Conservation (phyloP, 2,113 vertebrate species). For the Ranitomeya imitator region DNA sequence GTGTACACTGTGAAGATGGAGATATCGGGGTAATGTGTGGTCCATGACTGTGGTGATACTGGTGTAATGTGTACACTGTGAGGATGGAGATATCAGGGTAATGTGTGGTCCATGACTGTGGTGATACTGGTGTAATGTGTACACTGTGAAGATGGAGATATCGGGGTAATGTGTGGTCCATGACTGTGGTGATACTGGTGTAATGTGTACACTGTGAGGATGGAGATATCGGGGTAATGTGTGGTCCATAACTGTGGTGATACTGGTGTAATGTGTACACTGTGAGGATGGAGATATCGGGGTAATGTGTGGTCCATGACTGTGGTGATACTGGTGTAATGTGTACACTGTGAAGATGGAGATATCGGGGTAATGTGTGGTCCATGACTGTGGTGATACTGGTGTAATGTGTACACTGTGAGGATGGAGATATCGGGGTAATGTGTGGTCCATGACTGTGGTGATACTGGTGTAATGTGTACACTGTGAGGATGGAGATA, state of each 20-base stretch:
- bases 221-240: no score
- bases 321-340: not conserved
- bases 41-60: not conserved
- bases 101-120: not conserved
- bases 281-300: not conserved
- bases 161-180: no score
- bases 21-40: no score
- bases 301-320: no score
- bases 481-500: not conserved
- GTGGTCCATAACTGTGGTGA: not conserved
- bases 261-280: not conserved
- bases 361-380: no score
- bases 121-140: not conserved
- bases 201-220: not conserved
- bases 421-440: no score
- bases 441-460: not conserved
- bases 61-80: not conserved
- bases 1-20: not conserved
- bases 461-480: not conserved
- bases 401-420: not conserved
- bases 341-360: not conserved
- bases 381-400: not conserved
- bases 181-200: not conserved
- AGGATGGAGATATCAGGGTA: no score
- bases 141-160: not conserved